Evolutionary conservation across 1,140 invertebrate species (phyloP).

Genomic region (Drosophila gunungcola): DNA sequence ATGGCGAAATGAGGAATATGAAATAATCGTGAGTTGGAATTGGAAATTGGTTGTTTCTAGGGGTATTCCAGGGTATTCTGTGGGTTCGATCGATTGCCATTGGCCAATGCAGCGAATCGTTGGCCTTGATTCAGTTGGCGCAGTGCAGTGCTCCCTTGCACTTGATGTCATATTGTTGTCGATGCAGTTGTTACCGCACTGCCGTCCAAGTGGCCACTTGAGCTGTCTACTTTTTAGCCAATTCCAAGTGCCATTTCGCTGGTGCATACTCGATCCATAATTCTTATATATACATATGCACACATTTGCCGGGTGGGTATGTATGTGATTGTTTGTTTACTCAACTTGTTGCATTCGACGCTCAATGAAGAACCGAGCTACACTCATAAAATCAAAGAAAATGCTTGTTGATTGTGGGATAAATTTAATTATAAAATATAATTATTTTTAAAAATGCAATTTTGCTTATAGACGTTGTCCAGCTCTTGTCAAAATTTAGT

Average conservation of each 20-base stretch:
- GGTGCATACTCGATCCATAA: neutral
- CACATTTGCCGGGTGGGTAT: neutral
- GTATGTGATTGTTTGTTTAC: constrained; percentile 53
- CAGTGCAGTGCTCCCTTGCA: constrained; percentile 36
- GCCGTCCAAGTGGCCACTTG: constrained; percentile 47
- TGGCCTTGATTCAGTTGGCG: constrained; percentile 28
- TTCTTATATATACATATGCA: neutral
- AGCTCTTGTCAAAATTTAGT: no score
- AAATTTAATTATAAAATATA: neutral
- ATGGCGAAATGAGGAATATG: no score
- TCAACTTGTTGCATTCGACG: constrained; percentile 71
- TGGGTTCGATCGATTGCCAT: neutral
- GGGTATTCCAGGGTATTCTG: neutral
- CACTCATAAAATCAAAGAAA: neutral
- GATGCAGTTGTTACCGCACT: constrained; percentile 14
- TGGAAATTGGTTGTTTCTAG: no score
- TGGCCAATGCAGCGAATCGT: constrained; percentile 1
- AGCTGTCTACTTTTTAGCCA: constrained; percentile 55
- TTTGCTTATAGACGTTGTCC: no score
- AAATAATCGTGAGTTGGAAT: neutral
- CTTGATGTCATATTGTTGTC: constrained; percentile 25
- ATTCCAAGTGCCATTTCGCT: constrained; percentile 48
- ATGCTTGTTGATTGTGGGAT: neutral
- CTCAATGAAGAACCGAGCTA: constrained; percentile 34
- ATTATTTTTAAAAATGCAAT: neutral